Base-by-base conservation (phyloP, 1,140 invertebrate species). In the Pachyrhynchus sulphureomaculatus region DNA sequence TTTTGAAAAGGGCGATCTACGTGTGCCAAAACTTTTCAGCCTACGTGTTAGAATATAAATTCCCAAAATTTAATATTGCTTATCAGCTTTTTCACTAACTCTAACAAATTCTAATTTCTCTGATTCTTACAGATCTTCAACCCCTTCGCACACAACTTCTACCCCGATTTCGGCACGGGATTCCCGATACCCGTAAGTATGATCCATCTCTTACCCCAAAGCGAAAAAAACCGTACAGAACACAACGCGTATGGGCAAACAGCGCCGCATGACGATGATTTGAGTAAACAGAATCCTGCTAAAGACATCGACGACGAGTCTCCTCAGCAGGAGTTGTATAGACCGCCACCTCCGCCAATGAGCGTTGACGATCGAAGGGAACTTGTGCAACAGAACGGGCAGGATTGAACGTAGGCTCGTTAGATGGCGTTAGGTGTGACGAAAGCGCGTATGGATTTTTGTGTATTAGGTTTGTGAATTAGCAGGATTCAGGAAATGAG, bases 171-270 rank as follows among this genome's bases (percentile, higher is more conserved):
- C 57, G 78, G 83, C 2, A 81, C 85, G 0, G 86, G 87, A 3
- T 92, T 91, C 69, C 90, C 90, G 0, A 86, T 93, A 66, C 89
- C 89, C 12, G 82, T 92, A 2, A 90, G 86, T 69, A 92, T 92
- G 89, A 82, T 91, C 26, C 90, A 92, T 70, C 77, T 91, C 29
- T 72, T 92, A 64, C 89, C 89, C 8, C 89, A 88, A 0, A 85
- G 82, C 57, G 89, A 91, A 64, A 88, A 88, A 66, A 84, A 44
- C 29, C 51, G 85, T 56, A 69, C 83, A 62, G 85, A 81, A 72
- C 77, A 81, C 64, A 36, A 45, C 18, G 18, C 32, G 0, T 83
- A 80, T 67, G 75, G 64, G 20, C 81, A 59, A 74, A 62, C 83
- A 65, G 75, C 77, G 62, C 64, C 76, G 52, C 45, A 80, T 82